Conservation (phyloP, 2,113 vertebrate genomes). For the Dicaeum eximium region DNA sequence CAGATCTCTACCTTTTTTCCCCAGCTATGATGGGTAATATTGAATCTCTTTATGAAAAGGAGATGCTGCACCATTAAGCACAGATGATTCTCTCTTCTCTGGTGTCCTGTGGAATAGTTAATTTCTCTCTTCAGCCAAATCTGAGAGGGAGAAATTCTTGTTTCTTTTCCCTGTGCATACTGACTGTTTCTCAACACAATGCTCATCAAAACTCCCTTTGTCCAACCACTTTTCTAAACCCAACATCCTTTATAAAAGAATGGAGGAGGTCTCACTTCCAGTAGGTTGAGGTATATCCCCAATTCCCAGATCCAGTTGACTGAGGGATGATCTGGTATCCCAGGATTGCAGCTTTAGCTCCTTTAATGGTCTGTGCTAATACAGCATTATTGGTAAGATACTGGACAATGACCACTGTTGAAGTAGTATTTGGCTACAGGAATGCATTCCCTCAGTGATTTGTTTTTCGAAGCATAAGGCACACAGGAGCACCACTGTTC, state of each 20-base stretch:
- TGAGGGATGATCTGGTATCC: neutral
- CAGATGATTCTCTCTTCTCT: neutral
- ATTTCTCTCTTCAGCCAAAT: neutral
- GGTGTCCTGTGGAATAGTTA: neutral
- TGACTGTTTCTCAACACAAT: neutral
- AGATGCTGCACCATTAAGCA: neutral
- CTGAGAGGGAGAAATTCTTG: neutral
- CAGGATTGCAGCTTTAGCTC: neutral
- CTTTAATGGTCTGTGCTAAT: neutral
- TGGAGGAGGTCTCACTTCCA: neutral
- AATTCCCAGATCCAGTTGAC: neutral
- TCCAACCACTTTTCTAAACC: neutral
- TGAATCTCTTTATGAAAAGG: neutral
- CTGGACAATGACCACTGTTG: neutral
- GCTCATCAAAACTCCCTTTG: neutral
- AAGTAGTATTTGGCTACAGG: neutral
- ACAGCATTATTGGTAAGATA: accelerated
- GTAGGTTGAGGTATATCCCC: neutral
- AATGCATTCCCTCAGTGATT: neutral
- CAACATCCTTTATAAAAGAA: neutral
- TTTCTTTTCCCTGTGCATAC: neutral
- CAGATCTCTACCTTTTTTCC: neutral
- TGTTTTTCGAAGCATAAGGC: neutral
- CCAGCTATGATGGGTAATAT: neutral
- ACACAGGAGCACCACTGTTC: accelerated